These are phyloP conservation scores for Erebia epiphron DNA, from an alignment of 2,888 invertebrate species.

Conservation along the genomic window DNA sequence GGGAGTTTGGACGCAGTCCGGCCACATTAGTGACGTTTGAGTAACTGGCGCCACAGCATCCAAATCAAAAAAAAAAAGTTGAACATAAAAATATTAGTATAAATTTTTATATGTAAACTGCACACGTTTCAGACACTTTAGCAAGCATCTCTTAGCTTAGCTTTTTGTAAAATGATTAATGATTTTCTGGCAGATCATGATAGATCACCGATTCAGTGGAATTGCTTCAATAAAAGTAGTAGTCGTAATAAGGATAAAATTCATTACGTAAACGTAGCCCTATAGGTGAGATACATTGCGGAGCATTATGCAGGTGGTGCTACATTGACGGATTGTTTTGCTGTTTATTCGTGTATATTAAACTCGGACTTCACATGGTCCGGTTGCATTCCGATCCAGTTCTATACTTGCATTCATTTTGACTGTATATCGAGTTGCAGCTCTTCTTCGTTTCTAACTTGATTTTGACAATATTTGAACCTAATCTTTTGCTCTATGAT, in stretches of 20 bases:
- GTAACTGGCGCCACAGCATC: slow-evolving; percentile 36
- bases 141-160: slow-evolving; percentile 3
- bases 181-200: no score
- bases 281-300: slow-evolving; percentile 37
- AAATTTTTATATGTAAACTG: slow-evolving; percentile 6
- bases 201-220: no score
- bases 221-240: no score
- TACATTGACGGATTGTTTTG: slow-evolving; percentile 47
- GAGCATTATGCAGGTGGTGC: slow-evolving; percentile 43
- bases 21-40: slow-evolving; percentile 40
- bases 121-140: slow-evolving; percentile 12
- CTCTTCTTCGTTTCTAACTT: no score
- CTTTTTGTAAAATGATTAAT: no score
- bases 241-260: not conserved
- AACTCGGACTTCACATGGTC: slow-evolving; percentile 9
- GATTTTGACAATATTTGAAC: no score
- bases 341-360: slow-evolving; percentile 46
- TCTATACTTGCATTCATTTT: no score
- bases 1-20: slow-evolving; percentile 26
- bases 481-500: no score
- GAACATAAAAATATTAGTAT: not conserved
- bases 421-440: no score
- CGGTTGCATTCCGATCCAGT: not conserved
- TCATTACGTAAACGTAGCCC: not conserved
- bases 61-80: not conserved